Evolutionary conservation across 2,113 vertebrate species (phyloP).

Genomic region (Esox niger): DNA sequence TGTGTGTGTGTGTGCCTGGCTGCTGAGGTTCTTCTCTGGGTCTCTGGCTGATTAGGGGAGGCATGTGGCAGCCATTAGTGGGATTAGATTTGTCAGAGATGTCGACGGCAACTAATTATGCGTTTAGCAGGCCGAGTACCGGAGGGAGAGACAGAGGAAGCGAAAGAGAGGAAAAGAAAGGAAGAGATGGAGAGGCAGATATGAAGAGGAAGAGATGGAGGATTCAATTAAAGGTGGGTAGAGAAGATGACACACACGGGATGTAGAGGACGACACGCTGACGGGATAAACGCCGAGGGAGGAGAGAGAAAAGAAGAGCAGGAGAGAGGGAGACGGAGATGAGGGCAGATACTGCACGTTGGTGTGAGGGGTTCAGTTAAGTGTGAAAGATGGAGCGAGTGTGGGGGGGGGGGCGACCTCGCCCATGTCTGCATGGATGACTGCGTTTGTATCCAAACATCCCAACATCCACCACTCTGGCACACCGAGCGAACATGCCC

Average conservation of each 20-base stretch:
- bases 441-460: slow-evolving; percentile 68
- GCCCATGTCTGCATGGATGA: slow-evolving; percentile 58
- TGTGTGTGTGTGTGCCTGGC: slow-evolving; percentile 20
- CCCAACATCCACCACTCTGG: slow-evolving; percentile 60
- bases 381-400: slow-evolving; percentile 20
- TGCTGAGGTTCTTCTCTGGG: slow-evolving; percentile 63
- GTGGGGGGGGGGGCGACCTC: slow-evolving; percentile 52
- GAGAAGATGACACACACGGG: no score
- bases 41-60: slow-evolving; percentile 69
- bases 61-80: slow-evolving; percentile 78
- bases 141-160: slow-evolving; percentile 28
- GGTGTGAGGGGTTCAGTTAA: background rate
- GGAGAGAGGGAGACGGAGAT: background rate
- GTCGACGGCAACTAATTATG: slow-evolving; percentile 63
- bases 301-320: slow-evolving; percentile 6
- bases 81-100: slow-evolving; percentile 78
- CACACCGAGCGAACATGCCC: slow-evolving; percentile 56
- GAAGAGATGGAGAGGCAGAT: background rate
- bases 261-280: no score
- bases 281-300: no score
- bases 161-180: slow-evolving; percentile 21
- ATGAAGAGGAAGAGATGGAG: slow-evolving; percentile 6
- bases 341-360: slow-evolving; percentile 1
- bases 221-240: slow-evolving; percentile 1
- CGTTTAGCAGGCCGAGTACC: slow-evolving; percentile 61